Percentiles rank a stretch among this genome's conserved stretches.
Evolutionary conservation across 2,888 invertebrate genomes (phyloP).

Genomic region (Pollenia amentaria): DNA sequence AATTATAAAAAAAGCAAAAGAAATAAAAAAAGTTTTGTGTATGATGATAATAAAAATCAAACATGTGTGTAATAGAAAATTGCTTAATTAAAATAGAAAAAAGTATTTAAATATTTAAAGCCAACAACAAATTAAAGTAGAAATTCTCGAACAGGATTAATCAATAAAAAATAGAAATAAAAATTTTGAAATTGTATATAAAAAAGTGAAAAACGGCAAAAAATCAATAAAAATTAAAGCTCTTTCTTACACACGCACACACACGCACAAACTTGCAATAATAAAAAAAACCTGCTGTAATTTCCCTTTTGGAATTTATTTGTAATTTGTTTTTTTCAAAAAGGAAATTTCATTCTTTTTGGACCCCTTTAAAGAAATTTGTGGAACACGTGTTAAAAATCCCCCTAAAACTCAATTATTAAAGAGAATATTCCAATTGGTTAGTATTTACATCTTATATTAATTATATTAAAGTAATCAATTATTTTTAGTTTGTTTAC

Average conservation of each 20-base stretch:
- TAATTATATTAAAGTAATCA: slow-evolving; percentile 66
- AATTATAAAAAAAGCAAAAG: slow-evolving; percentile 54
- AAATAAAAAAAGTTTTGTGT: slow-evolving; percentile 16
- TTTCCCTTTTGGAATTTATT: not conserved
- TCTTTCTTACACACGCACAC: not conserved
- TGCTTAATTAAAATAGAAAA: slow-evolving; percentile 43
- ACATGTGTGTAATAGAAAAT: slow-evolving; percentile 73
- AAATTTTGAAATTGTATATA: slow-evolving; percentile 27
- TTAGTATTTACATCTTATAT: slow-evolving; percentile 55
- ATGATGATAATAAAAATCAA: slow-evolving; percentile 41
- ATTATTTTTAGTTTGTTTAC: slow-evolving; percentile 57
- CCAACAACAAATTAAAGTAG: slow-evolving; percentile 12
- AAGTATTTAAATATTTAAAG: slow-evolving; percentile 1
- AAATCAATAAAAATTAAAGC: slow-evolving; percentile 58
- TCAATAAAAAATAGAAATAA: not conserved
- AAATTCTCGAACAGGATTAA: not conserved
- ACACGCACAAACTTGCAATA: not conserved
- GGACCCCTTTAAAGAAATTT: slow-evolving; percentile 25
- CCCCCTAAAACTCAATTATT: not conserved
- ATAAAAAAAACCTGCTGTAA: slow-evolving; percentile 27
- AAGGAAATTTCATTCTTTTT: not conserved
- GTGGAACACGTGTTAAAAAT: slow-evolving; percentile 63
- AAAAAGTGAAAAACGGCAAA: slow-evolving; percentile 19
- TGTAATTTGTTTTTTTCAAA: not conserved
- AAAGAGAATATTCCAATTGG: slow-evolving; percentile 24